phyloP scores from a whole-genome alignment of 2,888 invertebrate species.

The Tortrix viridana region DNA sequence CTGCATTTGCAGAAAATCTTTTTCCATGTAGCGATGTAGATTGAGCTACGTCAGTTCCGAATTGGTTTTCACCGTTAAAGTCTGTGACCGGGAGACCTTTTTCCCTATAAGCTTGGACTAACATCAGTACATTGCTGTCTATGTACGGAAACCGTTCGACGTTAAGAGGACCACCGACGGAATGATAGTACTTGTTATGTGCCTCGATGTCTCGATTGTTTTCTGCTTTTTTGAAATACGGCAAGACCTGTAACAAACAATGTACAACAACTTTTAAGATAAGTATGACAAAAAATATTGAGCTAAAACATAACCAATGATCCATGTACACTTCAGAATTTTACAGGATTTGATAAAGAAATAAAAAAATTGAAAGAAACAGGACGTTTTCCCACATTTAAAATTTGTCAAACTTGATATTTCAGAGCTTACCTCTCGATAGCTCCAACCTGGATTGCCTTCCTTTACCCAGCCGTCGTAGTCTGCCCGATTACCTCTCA shows the following conservation, averaged over 20 bases:
- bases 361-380: too few species aligned
- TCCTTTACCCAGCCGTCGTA: constrained; percentile 87
- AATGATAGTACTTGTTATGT: constrained; percentile 83
- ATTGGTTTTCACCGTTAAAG: constrained; percentile 82
- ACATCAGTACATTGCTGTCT: constrained; percentile 82
- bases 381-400: too few species aligned
- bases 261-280: background rate
- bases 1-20: constrained; percentile 85
- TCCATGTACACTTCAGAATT: too few species aligned
- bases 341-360: too few species aligned
- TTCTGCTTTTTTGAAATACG: constrained; percentile 88
- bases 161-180: constrained; percentile 85
- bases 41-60: constrained; percentile 86
- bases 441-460: constrained; percentile 87
- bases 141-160: constrained; percentile 86
- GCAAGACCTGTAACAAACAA: constrained; percentile 77
- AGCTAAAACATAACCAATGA: too few species aligned
- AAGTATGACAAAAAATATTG: too few species aligned
- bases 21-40: constrained; percentile 85
- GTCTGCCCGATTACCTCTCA: constrained; percentile 84
- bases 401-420: too few species aligned
- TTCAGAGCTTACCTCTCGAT: constrained; percentile 69
- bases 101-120: constrained; percentile 86
- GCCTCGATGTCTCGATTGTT: constrained; percentile 84
- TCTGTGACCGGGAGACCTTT: constrained; percentile 85